phyloP scores from a whole-genome alignment of 2,888 invertebrate genomes.

The Pimpla rufipes region DNA sequence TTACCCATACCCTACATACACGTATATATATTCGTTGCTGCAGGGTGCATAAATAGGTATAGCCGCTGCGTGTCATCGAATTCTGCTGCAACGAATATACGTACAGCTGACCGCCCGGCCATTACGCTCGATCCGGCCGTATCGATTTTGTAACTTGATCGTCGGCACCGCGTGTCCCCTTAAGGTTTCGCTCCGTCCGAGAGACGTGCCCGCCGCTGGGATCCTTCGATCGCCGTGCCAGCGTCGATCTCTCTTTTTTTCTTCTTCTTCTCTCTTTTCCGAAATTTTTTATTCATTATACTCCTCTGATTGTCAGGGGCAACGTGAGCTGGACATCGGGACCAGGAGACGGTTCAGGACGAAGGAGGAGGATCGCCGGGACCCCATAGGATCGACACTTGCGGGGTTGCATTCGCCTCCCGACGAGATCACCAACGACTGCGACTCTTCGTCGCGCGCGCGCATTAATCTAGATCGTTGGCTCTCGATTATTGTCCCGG shows the following conservation, averaged over 20 bases:
- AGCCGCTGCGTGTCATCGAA: constrained; percentile 14
- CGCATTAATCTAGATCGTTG: constrained; percentile 51
- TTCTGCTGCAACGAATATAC: constrained; percentile 36
- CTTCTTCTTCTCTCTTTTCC: not conserved
- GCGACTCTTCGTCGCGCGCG: constrained; percentile 9
- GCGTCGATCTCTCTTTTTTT: constrained; percentile 63
- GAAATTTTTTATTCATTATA: constrained; percentile 40
- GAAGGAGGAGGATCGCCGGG: constrained; percentile 7
- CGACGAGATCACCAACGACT: constrained; percentile 12
- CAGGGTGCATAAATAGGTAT: constrained; percentile 12
- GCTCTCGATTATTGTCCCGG: constrained; percentile 48
- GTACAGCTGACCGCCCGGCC: constrained; percentile 77
- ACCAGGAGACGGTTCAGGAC: constrained; percentile 1
- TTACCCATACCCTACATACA: too few relatives aligned
- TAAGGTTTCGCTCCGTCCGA: constrained; percentile 76
- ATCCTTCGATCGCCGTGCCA: constrained; percentile 56
- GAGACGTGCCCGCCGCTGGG: constrained; percentile 60
- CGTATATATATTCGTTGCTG: not conserved
- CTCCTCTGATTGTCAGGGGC: constrained; percentile 51
- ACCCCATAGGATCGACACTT: constrained; percentile 29
- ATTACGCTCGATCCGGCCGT: constrained; percentile 77
- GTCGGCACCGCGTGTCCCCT: constrained; percentile 73
- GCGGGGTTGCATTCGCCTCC: constrained; percentile 39
- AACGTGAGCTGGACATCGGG: constrained; percentile 47
- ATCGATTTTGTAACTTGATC: constrained; percentile 80